These are phyloP conservation scores for Mnemiopsis leidyi DNA, from an alignment of 37 sponge, comb jelly and placozoan genomes.

Conservation along the genomic window DNA sequence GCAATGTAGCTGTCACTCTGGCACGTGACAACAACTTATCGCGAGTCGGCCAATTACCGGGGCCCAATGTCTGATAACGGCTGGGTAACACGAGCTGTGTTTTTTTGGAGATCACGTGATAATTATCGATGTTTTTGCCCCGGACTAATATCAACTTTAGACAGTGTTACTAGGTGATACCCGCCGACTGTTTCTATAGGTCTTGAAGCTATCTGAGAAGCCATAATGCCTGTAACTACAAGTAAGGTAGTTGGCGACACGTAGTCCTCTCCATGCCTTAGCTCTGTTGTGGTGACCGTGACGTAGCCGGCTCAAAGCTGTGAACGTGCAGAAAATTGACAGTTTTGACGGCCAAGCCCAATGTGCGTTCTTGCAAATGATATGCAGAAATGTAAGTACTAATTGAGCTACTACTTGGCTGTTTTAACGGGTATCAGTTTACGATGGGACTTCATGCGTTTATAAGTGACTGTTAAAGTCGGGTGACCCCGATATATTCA, in stretches of 20 bases:
- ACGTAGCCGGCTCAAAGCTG: not conserved
- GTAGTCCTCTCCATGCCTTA: not conserved
- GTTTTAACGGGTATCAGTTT: no score
- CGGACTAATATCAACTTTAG: not conserved
- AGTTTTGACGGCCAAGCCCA: not conserved
- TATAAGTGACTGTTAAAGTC: no score
- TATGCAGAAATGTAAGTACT: no score
- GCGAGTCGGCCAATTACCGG: not conserved
- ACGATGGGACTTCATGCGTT: no score
- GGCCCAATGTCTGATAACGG: not conserved
- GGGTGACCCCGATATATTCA: no score
- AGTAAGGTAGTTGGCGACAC: not conserved
- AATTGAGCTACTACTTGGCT: no score
- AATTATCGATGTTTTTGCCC: not conserved
- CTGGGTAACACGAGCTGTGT: not conserved
- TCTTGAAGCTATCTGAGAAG: not conserved
- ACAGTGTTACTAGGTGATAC: not conserved
- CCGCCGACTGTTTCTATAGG: not conserved
- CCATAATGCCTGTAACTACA: not conserved
- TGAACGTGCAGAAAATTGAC: not conserved
- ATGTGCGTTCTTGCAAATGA: no score
- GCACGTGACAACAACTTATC: not conserved
- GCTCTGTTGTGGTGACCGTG: not conserved
- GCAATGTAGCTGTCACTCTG: not conserved
- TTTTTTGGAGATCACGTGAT: not conserved